phyloP scores from a whole-genome alignment of 2,888 invertebrate genomes.

The Platycnemis pennipes region DNA sequence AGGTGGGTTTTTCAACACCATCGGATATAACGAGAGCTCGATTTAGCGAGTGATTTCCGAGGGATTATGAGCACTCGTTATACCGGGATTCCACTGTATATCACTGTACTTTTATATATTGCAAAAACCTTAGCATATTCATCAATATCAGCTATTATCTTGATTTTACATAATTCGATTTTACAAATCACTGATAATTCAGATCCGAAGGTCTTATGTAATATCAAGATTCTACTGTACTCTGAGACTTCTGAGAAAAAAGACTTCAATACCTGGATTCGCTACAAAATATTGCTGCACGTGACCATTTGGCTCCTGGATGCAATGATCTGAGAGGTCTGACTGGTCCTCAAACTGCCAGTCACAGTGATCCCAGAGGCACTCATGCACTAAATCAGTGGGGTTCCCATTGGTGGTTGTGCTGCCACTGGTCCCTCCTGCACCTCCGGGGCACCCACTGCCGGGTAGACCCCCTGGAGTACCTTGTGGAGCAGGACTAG shows the following conservation, averaged over 20 bases:
- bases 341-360: slow-evolving; percentile 94
- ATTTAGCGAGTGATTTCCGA: too few species aligned
- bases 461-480: slow-evolving; percentile 20
- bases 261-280: slow-evolving; percentile 68
- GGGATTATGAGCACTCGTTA: too few species aligned
- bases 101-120: too few species aligned
- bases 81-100: too few species aligned
- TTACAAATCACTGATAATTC: too few species aligned
- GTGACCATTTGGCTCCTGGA: slow-evolving; percentile 86
- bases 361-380: slow-evolving; percentile 95
- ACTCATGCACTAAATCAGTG: slow-evolving; percentile 86
- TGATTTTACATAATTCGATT: too few species aligned
- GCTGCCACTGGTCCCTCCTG: slow-evolving; percentile 70
- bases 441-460: slow-evolving; percentile 40
- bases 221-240: background rate
- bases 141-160: too few species aligned
- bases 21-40: too few species aligned
- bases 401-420: slow-evolving; percentile 71
- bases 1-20: too few species aligned
- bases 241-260: too few species aligned
- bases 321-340: slow-evolving; percentile 94
- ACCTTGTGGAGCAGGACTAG: slow-evolving; percentile 70
- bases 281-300: slow-evolving; percentile 82
- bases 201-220: too few species aligned
- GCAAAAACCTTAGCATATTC: too few species aligned